phyloP scores from a whole-genome alignment of 2,888 invertebrate genomes.

The Flexamia atlantica region DNA sequence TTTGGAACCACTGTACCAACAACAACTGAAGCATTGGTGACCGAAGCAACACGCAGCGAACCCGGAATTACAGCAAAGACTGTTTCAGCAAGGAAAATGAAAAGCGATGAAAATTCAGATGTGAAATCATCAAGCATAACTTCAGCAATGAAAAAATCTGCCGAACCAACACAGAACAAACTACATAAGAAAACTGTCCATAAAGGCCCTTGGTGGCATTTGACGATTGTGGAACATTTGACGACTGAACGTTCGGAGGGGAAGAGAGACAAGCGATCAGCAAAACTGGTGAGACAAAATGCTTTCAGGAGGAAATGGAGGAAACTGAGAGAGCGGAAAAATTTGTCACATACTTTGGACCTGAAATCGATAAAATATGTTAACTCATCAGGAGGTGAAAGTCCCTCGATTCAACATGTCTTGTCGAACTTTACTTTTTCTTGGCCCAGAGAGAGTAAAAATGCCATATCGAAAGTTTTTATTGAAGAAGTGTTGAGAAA shows the following conservation, averaged over 20 bases:
- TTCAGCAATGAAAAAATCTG: neutral
- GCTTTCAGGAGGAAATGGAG: slow-evolving; percentile 35
- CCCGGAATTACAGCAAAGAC: neutral
- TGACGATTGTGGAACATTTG: slow-evolving; percentile 28
- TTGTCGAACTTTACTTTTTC: slow-evolving; percentile 10
- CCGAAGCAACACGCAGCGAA: neutral
- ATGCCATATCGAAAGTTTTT: neutral
- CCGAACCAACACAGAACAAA: neutral
- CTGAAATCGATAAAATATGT: neutral
- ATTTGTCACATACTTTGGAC: slow-evolving; percentile 9
- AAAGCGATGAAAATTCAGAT: neutral
- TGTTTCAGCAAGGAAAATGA: neutral
- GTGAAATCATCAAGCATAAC: neutral
- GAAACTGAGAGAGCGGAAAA: neutral
- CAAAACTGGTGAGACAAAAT: slow-evolving; percentile 28
- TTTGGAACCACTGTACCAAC: neutral
- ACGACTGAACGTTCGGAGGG: neutral
- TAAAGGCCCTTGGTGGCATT: slow-evolving; percentile 41
- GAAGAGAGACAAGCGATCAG: neutral
- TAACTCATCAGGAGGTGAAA: neutral
- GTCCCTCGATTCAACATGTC: slow-evolving; percentile 8
- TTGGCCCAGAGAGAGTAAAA: neutral
- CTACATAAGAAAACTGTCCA: neutral
- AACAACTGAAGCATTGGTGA: neutral
- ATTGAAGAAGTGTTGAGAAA: neutral